Evolutionary conservation across 35 echinoderm and acorn worm genomes (phyloP).

Genomic region (Lytechinus variegatus): DNA sequence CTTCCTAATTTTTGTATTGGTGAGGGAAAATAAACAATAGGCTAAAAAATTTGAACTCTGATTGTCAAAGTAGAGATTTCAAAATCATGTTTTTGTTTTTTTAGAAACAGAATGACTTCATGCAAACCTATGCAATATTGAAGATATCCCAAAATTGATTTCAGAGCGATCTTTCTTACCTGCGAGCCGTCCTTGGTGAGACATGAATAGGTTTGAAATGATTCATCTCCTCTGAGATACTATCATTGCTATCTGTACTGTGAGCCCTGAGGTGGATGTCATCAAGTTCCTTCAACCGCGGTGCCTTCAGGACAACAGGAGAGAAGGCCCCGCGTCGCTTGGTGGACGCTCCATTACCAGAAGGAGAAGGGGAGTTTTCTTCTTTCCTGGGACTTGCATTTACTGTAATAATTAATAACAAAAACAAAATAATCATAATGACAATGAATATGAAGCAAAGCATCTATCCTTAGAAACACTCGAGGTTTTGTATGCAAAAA

Average conservation of each 20-base stretch:
- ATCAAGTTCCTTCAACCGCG: background rate
- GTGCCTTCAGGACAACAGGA: constrained; percentile 13
- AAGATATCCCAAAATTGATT: too few species aligned
- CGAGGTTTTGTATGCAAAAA: too few species aligned
- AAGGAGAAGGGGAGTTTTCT: background rate
- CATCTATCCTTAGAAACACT: too few species aligned
- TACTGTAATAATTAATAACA: background rate
- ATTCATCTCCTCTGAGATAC: constrained; percentile 83
- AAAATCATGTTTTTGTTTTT: too few species aligned
- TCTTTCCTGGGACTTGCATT: background rate
- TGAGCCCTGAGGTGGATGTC: constrained; percentile 39
- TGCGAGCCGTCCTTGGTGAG: constrained; percentile 85
- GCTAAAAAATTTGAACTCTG: too few species aligned
- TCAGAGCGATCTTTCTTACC: background rate
- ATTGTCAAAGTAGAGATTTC: too few species aligned
- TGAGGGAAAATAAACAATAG: too few species aligned
- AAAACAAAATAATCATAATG: too few species aligned
- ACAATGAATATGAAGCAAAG: too few species aligned
- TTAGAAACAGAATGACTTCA: too few species aligned
- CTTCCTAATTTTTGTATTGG: too few species aligned
- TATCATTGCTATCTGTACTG: constrained; percentile 84
- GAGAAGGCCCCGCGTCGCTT: constrained; percentile 35
- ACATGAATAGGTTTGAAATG: constrained; percentile 92
- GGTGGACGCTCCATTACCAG: background rate
- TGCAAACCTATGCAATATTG: too few species aligned